Base-by-base conservation (phyloP, 2,113 vertebrate genomes). In the Labeo catla region DNA sequence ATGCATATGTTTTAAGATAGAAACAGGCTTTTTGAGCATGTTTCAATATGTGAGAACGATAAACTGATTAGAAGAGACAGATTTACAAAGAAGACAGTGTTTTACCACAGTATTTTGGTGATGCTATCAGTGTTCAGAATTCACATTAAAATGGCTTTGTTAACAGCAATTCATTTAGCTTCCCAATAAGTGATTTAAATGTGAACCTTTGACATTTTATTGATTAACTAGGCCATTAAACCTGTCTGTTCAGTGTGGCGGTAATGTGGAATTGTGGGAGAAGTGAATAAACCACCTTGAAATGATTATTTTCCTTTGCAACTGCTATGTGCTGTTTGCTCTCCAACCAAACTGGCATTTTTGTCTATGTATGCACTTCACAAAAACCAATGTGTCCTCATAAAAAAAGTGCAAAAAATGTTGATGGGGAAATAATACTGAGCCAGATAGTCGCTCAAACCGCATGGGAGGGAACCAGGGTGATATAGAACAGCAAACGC, bases 281-380 rank as follows among this genome's bases (percentile, higher is more conserved):
- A 89, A 92, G 54, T 79, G 86, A 89, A 84, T 49, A 90, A 93
- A 87, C 92, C 93, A 94, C 93, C 90, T 88, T 91, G 87, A 91
- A 86, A 81, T 88, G 76, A 88, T 91, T 86, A 87, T 91, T 93
- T 92, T 94, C 92, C 93, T 92, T 91, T 91, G 90, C 85, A 93
- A 89, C 89, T 92, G 90, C 92, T 90, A 87, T 94, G 85, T 66
- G 43, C 76, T 2, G 1, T 19, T 81, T 21, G 84, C 72, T 34
- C 77, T 65, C 45, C 84, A 85, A 85, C 90, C 86, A 89, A 93
- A 90, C 89, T 89, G 70, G 6, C 89, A 87, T 73, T 92, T 94
- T 86, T 94, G 92, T 92, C 90, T 91, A 91, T 91, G 92, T 89
- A 90, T 89, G 93, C 91, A 88, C 89, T 92, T 89, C 7, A 87